A percentile compares a stretch with the other conserved stretches of the same genome.
Evolutionary conservation across 2,797 vertebrate species (phyloP).

Genomic region (Pangasius larnaudii): DNA sequence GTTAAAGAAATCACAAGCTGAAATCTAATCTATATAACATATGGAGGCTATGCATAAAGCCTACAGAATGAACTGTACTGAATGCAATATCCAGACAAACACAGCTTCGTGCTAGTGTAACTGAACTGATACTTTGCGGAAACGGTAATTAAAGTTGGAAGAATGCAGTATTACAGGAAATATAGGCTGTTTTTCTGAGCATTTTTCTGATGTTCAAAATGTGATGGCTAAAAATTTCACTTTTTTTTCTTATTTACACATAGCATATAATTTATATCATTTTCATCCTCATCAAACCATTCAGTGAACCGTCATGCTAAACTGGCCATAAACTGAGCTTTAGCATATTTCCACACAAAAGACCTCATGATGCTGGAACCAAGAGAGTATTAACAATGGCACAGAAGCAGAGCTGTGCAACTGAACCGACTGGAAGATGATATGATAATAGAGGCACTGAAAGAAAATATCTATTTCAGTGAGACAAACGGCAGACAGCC

Average conservation of each 20-base stretch:
- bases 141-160: background rate
- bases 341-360: background rate
- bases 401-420: slow-evolving; percentile 6
- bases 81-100: slow-evolving; percentile 17
- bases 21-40: slow-evolving; percentile 44
- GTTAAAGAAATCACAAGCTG: slow-evolving; percentile 44
- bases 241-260: background rate
- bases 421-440: slow-evolving; percentile 20
- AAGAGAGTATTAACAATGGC: slow-evolving; percentile 26
- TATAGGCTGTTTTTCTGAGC: background rate
- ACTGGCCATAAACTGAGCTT: background rate
- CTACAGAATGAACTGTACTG: background rate
- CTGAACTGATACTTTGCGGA: background rate
- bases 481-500: background rate
- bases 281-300: background rate
- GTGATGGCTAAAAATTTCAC: background rate
- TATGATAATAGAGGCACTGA: slow-evolving; percentile 12
- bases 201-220: background rate
- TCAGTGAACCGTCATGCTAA: background rate
- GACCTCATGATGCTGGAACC: background rate
- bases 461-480: background rate
- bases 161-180: background rate
- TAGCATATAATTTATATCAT: background rate
- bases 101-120: background rate
- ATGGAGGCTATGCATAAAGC: slow-evolving; percentile 16